Conservation (phyloP, 2,113 vertebrate species). For the Lasiurus cinereus region DNA sequence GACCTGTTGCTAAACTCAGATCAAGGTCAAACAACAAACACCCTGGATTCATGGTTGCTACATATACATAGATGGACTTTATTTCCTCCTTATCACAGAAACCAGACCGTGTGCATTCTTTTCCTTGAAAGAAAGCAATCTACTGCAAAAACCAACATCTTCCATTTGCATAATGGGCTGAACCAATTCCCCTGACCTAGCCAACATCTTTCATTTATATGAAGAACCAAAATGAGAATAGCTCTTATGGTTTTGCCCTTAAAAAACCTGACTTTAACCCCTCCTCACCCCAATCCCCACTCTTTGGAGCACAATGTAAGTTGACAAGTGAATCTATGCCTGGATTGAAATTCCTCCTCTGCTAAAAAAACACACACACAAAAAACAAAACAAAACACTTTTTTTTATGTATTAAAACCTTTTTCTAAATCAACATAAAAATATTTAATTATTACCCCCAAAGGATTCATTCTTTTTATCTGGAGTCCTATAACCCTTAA, state of each 20-base stretch:
- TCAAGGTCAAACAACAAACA: neutral
- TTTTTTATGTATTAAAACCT: neutral
- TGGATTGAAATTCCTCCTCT: neutral
- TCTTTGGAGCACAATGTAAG: neutral
- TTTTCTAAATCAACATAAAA: neutral
- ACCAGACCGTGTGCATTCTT: too few relatives aligned
- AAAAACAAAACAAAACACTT: neutral
- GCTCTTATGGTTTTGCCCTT: neutral
- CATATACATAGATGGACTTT: neutral
- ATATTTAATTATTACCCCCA: neutral
- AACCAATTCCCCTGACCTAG: neutral
- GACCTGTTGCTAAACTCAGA: neutral
- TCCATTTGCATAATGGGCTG: neutral
- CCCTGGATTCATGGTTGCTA: neutral
- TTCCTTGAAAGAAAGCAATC: neutral
- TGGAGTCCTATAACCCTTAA: neutral
- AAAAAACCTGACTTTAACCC: too few relatives aligned
- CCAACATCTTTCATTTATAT: neutral
- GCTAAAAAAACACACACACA: too few relatives aligned
- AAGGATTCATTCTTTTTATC: neutral
- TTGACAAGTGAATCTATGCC: neutral
- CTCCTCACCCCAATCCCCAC: too few relatives aligned
- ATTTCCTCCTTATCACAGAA: neutral
- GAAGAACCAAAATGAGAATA: neutral
- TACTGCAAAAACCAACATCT: neutral